Base-by-base conservation (phyloP, 2,888 invertebrate genomes). In the Cryptophagus acutangulus region DNA sequence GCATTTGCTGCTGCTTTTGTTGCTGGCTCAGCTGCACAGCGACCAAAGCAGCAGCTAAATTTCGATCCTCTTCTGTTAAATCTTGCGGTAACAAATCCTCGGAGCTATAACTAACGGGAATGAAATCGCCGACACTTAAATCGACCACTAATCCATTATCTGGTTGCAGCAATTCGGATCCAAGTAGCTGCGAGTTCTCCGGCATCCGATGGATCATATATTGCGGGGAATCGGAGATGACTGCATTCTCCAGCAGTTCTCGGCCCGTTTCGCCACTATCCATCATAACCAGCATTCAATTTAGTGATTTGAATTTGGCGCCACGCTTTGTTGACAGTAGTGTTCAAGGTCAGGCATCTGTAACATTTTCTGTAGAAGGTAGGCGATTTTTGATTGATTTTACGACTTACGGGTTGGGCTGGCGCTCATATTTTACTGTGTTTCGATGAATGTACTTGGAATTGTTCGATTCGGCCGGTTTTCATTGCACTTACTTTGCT, bases 11-110 rank as follows among this genome's bases (percentile, higher is more conserved):
- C 25, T 77, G 75, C 47, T 78, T 76, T 45, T 77, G 77, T 44
- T 78, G 77, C 38, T 78, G 77, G 38, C 74, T 76, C 10, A 78
- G 63, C 54, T 79, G 79, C 2, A 79, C 78, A 5, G 78, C 78
- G 12, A 79, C 78, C 36, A 79, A 62, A 15, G 79, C 78, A 20
- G 78, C 77, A 2, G 78, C 79, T 43, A 79, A 62, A 60, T 75
- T 73, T 36, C 77, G 66, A 54, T 79, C 79, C 54, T 79, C 79
- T 62, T 79, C 75, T 6, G 74, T 73, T 36, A 75, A 61, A 51
- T 73, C 72, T 46, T 70, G 69, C 5, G 65, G 52, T 16, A 71
- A 49, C 30, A 71, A 51, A 48, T 69, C 68, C 36, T 70, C 71
- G 12, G 69, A 65, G 17, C 66, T 55, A 49, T 71, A 70, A 48